Base-by-base conservation (phyloP, 2,797 vertebrate species). In the Pipistrellus pipistrellus region DNA sequence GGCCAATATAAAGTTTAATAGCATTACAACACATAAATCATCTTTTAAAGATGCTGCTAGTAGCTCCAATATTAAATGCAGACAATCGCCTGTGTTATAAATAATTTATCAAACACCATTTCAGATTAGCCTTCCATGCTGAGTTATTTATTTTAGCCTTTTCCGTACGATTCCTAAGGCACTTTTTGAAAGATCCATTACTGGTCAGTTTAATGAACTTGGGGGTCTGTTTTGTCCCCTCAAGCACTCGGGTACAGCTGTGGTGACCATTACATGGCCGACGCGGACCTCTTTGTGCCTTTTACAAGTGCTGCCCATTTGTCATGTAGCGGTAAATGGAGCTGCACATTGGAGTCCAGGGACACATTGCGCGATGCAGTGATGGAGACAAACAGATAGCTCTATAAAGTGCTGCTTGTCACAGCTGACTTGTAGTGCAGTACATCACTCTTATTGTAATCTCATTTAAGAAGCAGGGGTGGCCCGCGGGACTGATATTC, bases 1-100 rank as follows among this genome's bases (percentile, higher is more conserved):
- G 99, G 99, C 99, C 98, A 98, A 98, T 99, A 99, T 98, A 99
- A 99, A 99, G 99, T 99, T 99, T 99, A 98, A 99, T 99, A 98
- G 98, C 99, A 98, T 99, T 98, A 98, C 98, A 98, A 98, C 98
- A 98, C 99, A 99, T 99, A 99, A 99, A 99, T 99, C 99, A 99
- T 99, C 99, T 99, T 99, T 99, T 99, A 99, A 99, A 99, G 99
- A 99, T 98, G 99, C 99, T 98, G 98, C 98, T 98, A 98, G 99
- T 99, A 99, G 99, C 99, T 98, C 99, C 98, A 98, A 98, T 99
- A 99, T 99, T 99, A 99, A 99, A 99, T 99, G 99, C 99, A 98
- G 98, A 98, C 99, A 99, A 99, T 99, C 98, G 99, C 98, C 98
- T 98, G 98, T 97, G 98, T 99, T 99, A 99, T 99, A 99, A 99